Conservation (phyloP, 2,797 vertebrate species). For the Sorex maritimensis region DNA sequence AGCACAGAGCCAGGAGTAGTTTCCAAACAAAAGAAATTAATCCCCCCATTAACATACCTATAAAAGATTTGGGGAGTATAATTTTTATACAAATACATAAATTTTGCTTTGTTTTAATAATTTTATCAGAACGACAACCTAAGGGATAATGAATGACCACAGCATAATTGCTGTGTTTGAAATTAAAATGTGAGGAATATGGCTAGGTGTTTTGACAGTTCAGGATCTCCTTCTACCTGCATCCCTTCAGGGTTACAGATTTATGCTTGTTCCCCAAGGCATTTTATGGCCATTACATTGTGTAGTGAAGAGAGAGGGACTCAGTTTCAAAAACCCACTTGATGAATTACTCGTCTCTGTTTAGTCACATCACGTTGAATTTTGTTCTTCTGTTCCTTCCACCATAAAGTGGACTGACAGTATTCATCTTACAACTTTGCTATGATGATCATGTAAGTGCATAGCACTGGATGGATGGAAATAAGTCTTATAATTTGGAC, state of each 20-base stretch:
- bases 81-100: slow-evolving; percentile 15
- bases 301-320: not conserved
- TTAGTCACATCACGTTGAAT: not conserved
- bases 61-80: not conserved
- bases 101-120: not conserved
- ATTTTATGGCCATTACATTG: not conserved
- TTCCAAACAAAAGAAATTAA: too few relatives aligned
- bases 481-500: not conserved
- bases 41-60: too few relatives aligned
- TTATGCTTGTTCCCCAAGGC: too few relatives aligned
- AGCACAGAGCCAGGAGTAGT: too few relatives aligned
- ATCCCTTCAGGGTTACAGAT: not conserved
- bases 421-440: slow-evolving; percentile 9
- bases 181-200: slow-evolving; percentile 41
- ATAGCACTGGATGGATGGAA: not conserved
- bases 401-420: not conserved
- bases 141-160: not conserved
- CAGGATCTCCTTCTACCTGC: not conserved
- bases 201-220: not conserved
- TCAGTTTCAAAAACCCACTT: not conserved
- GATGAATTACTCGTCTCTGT: not conserved
- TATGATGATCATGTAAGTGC: not conserved
- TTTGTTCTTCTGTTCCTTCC: not conserved
- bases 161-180: not conserved
- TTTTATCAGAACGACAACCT: slow-evolving; percentile 19